Conservation (phyloP, 2,113 vertebrate species). For the Istiophorus platypterus region DNA sequence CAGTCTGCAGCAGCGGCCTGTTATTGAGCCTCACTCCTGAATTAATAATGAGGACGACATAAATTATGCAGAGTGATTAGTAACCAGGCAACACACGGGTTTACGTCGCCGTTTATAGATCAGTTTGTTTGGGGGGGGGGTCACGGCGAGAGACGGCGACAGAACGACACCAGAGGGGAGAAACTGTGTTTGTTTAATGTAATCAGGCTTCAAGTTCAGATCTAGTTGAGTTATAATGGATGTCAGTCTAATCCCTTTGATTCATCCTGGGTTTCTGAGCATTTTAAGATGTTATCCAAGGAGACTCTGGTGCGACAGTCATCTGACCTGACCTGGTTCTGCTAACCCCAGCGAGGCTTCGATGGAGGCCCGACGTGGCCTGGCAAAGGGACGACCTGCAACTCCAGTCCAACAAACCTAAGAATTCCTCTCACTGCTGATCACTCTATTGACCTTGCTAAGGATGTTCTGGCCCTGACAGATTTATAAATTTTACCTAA, state of each 20-base stretch:
- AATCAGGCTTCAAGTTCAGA: background rate
- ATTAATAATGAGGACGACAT: slow-evolving; percentile 67
- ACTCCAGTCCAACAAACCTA: too few relatives aligned
- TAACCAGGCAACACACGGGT: slow-evolving; percentile 61
- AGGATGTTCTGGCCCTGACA: too few relatives aligned
- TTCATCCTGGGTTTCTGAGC: background rate
- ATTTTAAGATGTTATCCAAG: background rate
- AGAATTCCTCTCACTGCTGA: too few relatives aligned
- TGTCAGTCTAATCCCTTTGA: background rate
- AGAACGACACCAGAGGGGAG: background rate
- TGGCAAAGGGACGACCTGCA: too few relatives aligned
- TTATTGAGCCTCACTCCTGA: slow-evolving; percentile 55
- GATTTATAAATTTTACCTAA: too few relatives aligned
- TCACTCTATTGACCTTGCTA: too few relatives aligned
- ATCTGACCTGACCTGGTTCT: too few relatives aligned
- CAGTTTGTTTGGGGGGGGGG: background rate
- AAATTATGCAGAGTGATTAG: slow-evolving; percentile 76
- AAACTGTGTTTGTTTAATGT: background rate
- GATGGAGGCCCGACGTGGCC: too few relatives aligned
- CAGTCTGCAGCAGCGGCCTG: slow-evolving; percentile 30
- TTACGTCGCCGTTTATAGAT: slow-evolving; percentile 46
- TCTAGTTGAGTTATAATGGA: background rate
- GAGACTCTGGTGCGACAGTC: too few relatives aligned
- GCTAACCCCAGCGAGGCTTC: too few relatives aligned
- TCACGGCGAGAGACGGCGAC: background rate